phyloP scores from a whole-genome alignment of 2,888 invertebrate species.

The Danaus chrysippus region DNA sequence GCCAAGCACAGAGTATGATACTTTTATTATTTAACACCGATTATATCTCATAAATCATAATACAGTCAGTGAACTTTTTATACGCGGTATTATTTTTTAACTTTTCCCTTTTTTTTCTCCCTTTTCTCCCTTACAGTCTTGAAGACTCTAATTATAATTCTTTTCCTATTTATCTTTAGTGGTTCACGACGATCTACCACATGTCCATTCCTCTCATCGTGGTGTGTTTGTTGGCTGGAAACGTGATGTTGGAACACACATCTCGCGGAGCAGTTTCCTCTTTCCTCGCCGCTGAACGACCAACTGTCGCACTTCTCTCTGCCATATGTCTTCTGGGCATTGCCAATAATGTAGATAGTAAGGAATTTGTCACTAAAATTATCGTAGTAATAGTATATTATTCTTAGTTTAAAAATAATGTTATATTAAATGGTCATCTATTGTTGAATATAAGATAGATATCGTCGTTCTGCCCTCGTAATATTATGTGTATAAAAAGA shows the following conservation, averaged over 20 bases:
- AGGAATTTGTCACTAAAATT: slow-evolving; percentile 30
- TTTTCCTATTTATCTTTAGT: slow-evolving; percentile 18
- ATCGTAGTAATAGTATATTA: background rate
- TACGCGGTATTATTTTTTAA: too few species aligned
- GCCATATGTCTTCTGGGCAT: slow-evolving; percentile 44
- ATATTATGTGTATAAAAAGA: too few species aligned
- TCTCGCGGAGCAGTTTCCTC: slow-evolving; percentile 33
- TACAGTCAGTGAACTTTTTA: too few species aligned
- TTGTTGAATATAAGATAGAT: too few species aligned
- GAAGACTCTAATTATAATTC: background rate
- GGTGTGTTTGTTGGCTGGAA: slow-evolving; percentile 44
- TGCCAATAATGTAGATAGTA: slow-evolving; percentile 48
- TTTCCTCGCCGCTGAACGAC: slow-evolving; percentile 49
- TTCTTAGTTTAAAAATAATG: background rate
- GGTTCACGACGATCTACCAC: slow-evolving; percentile 37
- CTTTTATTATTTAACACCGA: background rate
- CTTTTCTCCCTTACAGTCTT: too few species aligned
- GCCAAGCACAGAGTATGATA: slow-evolving; percentile 39
- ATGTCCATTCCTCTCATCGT: slow-evolving; percentile 40
- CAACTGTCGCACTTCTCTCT: slow-evolving; percentile 39
- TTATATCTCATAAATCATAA: too few species aligned
- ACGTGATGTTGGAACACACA: slow-evolving; percentile 37
- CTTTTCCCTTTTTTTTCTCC: too few species aligned
- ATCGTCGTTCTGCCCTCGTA: too few species aligned
- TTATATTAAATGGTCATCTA: too few species aligned